phyloP scores from a whole-genome alignment of 1,140 invertebrate species.

The Oryctes rhinoceros region DNA sequence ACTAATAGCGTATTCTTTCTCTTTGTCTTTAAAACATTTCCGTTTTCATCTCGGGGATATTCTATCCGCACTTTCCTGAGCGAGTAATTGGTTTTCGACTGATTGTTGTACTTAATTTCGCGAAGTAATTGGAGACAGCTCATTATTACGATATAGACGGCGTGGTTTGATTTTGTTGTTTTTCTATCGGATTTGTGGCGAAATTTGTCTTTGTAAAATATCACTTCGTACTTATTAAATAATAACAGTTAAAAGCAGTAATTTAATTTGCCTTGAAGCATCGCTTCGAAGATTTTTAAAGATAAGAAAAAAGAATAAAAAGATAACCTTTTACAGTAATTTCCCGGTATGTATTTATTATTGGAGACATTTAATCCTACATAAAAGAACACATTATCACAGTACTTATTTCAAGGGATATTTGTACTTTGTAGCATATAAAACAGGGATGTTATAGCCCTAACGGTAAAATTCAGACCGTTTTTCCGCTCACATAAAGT shows the following conservation, averaged over 20 bases:
- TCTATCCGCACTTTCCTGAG: neutral
- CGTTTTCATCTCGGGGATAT: neutral
- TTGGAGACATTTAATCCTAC: too few species aligned
- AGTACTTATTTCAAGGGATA: neutral
- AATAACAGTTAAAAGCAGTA: too few species aligned
- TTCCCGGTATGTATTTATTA: too few species aligned
- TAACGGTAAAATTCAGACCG: conserved; percentile 1
- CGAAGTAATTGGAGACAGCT: neutral
- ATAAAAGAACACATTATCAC: too few species aligned
- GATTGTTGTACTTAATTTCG: neutral
- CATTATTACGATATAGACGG: neutral
- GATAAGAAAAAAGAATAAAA: too few species aligned
- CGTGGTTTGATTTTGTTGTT: too few species aligned
- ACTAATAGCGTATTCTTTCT: neutral
- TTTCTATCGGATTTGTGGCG: too few species aligned
- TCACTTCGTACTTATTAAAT: too few species aligned
- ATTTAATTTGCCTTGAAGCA: too few species aligned
- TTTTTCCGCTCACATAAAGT: neutral
- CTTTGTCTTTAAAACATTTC: conserved; percentile 10
- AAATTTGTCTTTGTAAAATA: too few species aligned
- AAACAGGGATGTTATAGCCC: neutral
- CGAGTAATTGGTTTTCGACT: neutral
- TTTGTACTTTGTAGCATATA: neutral
- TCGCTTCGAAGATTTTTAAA: too few species aligned
- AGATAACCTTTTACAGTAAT: too few species aligned